phyloP scores from a whole-genome alignment of 2,888 invertebrate genomes.

The Pseudococcus viburni region DNA sequence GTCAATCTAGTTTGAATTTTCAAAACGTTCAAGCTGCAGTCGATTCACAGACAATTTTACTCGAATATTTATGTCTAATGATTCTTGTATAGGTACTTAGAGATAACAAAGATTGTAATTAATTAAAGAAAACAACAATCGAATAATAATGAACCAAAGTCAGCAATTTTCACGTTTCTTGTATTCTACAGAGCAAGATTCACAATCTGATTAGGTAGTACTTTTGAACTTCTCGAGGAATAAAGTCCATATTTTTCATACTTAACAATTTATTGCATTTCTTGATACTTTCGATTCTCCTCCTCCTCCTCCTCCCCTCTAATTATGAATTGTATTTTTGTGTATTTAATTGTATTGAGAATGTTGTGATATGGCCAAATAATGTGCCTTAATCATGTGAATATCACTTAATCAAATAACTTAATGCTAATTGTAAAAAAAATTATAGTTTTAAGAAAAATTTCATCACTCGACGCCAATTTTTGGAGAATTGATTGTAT shows the following conservation, averaged over 20 bases:
- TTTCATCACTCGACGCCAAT: neutral
- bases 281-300: too few relatives aligned
- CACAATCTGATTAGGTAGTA: neutral
- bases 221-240: neutral
- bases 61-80: too few relatives aligned
- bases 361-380: neutral
- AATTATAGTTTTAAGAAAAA: too few relatives aligned
- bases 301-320: neutral
- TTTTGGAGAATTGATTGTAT: neutral
- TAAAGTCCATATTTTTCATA: neutral
- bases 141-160: neutral
- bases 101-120: too few relatives aligned
- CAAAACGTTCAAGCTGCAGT: too few relatives aligned
- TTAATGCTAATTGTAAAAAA: neutral
- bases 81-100: too few relatives aligned
- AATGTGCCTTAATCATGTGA: conserved; percentile 22
- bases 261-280: neutral
- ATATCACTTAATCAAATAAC: conserved; percentile 4
- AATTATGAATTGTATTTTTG: conserved; percentile 23
- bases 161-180: neutral
- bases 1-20: too few relatives aligned
- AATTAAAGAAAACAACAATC: neutral
- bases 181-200: neutral
- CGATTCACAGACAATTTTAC: too few relatives aligned
- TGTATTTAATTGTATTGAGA: neutral